Percentiles rank a stretch among this genome's conserved stretches.
Evolutionary conservation across 2,113 vertebrate species (phyloP).

Genomic region (Nothocercus julius): DNA sequence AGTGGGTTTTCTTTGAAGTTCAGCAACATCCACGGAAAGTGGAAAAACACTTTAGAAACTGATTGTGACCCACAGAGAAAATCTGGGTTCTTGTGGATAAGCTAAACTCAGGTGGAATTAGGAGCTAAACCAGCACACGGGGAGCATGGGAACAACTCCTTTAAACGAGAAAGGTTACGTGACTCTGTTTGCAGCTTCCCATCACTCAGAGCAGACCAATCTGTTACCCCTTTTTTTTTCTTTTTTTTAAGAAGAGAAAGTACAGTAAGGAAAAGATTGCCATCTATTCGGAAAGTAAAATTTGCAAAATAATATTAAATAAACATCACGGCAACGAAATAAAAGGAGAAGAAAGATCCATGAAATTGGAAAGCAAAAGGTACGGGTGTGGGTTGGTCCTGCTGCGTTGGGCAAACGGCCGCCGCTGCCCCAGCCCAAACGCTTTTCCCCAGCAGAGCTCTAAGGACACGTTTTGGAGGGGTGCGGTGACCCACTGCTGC

Average conservation of each 20-base stretch:
- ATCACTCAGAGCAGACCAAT: background rate
- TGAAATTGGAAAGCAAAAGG: background rate
- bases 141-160: background rate
- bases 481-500: fast-evolving
- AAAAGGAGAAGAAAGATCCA: background rate
- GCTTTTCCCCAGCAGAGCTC: background rate
- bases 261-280: background rate
- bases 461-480: fast-evolving
- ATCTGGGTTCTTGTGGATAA: background rate
- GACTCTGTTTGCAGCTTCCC: background rate
- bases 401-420: fast-evolving
- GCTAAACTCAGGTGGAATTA: background rate
- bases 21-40: background rate
- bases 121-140: background rate
- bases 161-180: fast-evolving
- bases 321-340: background rate
- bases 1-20: background rate
- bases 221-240: background rate
- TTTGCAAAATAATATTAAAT: background rate
- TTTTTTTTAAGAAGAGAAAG: background rate
- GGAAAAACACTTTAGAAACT: background rate
- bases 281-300: background rate
- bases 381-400: background rate
- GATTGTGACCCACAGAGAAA: background rate
- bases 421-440: background rate